Percentiles rank a stretch among this genome's conserved stretches.
Evolutionary conservation across 2,113 vertebrate species (phyloP).

Genomic region (Halichoerus grypus): DNA sequence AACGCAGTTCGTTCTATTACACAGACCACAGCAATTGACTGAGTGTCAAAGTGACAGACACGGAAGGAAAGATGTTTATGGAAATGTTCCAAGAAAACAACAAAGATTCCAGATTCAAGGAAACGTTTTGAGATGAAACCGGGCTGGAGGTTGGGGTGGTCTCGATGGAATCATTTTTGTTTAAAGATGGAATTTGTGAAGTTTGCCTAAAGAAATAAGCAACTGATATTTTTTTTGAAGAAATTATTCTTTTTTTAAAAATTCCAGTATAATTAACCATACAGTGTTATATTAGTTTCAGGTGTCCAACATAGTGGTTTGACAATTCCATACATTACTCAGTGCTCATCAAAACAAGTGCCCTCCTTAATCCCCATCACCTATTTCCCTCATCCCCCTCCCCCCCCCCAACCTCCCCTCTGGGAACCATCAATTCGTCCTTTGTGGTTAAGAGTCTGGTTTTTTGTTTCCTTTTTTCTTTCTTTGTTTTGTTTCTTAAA

Average conservation of each 20-base stretch:
- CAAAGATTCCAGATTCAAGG: not conserved
- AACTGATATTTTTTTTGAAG: not conserved
- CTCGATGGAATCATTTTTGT: not conserved
- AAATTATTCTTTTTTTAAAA: not conserved
- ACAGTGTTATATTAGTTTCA: not conserved
- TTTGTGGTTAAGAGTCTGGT: not conserved
- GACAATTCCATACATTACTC: not conserved
- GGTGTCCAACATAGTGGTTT: not conserved
- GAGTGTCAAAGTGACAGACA: not conserved
- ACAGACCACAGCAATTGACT: accelerated
- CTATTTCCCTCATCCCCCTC: not conserved
- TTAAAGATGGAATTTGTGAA: not conserved
- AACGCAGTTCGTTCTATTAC: not conserved
- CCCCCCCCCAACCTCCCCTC: not conserved
- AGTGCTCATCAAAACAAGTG: not conserved
- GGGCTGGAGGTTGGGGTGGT: not conserved
- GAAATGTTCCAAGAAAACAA: not conserved
- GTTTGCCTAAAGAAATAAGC: not conserved
- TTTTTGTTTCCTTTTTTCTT: not conserved
- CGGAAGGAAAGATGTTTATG: not conserved
- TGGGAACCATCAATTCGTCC: not conserved
- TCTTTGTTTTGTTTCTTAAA: not conserved
- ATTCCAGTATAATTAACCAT: not conserved
- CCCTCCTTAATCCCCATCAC: not conserved
- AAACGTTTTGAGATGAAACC: not conserved